Conservation (phyloP, 2,797 vertebrate species). For the Hemitrygon akajei region DNA sequence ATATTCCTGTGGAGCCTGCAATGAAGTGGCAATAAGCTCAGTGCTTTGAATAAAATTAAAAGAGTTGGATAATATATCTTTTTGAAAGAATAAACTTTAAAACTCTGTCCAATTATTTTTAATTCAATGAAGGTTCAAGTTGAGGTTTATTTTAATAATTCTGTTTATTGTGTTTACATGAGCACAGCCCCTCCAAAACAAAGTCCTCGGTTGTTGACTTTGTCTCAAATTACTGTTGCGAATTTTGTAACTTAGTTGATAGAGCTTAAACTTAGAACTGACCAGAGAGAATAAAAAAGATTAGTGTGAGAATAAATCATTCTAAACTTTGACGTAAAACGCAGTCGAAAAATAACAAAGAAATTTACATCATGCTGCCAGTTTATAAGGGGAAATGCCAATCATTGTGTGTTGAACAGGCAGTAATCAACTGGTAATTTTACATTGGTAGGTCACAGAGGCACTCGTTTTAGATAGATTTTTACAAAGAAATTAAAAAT, state of each 20-base stretch:
- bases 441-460: neutral
- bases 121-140: no score
- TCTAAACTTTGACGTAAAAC: neutral
- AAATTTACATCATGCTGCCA: neutral
- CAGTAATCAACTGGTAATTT: neutral
- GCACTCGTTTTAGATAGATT: neutral
- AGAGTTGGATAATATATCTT: no score
- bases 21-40: no score
- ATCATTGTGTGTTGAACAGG: neutral
- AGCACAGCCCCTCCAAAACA: neutral
- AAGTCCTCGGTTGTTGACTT: neutral
- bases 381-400: neutral
- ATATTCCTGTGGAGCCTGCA: no score
- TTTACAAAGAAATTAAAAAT: conserved; percentile 10
- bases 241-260: neutral
- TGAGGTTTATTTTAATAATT: no score
- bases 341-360: neutral
- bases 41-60: no score
- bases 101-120: no score
- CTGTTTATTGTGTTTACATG: neutral
- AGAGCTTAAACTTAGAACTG: neutral
- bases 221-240: neutral
- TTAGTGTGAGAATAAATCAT: neutral
- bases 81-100: no score
- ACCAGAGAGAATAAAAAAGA: neutral